Evolutionary conservation across 2,113 vertebrate species (phyloP).

Genomic region (Glaucidium brasilianum): DNA sequence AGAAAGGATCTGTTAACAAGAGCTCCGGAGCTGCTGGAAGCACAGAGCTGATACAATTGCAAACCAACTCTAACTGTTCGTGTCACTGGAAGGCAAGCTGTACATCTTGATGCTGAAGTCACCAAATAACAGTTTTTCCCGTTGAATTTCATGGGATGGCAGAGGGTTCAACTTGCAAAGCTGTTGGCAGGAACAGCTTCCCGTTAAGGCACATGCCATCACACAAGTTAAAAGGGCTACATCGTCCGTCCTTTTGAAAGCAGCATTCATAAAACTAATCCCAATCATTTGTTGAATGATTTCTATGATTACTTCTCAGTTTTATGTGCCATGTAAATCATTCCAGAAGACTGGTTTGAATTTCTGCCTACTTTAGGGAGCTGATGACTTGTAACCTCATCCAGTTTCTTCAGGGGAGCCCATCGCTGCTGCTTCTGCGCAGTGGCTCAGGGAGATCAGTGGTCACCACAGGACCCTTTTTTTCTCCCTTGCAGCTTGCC

Average conservation of each 20-base stretch:
- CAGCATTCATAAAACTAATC: constrained; percentile 53
- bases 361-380: constrained; percentile 41
- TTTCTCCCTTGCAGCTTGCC: background rate
- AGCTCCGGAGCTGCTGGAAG: constrained; percentile 51
- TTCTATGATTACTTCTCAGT: constrained; percentile 22
- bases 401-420: background rate
- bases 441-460: background rate
- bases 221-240: background rate
- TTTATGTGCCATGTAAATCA: constrained; percentile 48
- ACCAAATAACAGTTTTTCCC: background rate
- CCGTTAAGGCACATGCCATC: background rate
- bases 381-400: constrained; percentile 39
- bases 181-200: background rate
- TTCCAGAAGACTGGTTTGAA: constrained; percentile 44
- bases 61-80: background rate
- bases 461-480: background rate
- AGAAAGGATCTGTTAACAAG: constrained; percentile 74
- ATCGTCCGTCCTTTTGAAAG: background rate
- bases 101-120: background rate
- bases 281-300: constrained; percentile 25
- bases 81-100: constrained; percentile 22
- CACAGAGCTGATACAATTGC: constrained; percentile 48
- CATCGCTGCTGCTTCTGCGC: background rate
- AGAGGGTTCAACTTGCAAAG: background rate
- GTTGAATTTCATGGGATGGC: background rate